Evolutionary conservation across 2,888 invertebrate species (phyloP).

Genomic region (Atherix ibis): DNA sequence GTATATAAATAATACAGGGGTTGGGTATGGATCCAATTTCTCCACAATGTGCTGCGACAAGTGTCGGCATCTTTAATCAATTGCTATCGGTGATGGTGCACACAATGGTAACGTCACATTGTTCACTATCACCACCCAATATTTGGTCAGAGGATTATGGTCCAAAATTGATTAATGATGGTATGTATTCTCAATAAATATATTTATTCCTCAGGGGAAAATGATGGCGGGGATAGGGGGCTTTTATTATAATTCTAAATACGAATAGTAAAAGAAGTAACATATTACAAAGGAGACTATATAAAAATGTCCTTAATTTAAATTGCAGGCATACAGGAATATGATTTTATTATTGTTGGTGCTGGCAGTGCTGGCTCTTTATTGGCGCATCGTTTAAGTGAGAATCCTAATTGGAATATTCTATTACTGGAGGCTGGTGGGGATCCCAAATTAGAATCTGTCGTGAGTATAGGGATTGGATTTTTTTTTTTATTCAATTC

Average conservation of each 20-base stretch:
- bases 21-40: no score
- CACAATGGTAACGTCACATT: slow-evolving; percentile 4
- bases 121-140: slow-evolving; percentile 1
- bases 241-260: no score
- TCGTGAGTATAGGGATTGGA: no score
- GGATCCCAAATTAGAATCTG: background rate
- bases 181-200: slow-evolving; percentile 2
- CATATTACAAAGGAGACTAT: no score
- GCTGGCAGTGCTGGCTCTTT: slow-evolving; percentile 45
- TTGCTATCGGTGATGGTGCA: slow-evolving; percentile 41
- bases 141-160: slow-evolving; percentile 16
- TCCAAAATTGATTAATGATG: slow-evolving; percentile 5
- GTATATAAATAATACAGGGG: no score
- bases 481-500: no score
- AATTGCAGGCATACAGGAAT: slow-evolving; percentile 18
- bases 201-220: no score
- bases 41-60: slow-evolving; percentile 17
- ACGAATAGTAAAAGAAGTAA: no score
- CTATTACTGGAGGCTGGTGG: slow-evolving; percentile 74
- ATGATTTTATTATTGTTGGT: slow-evolving; percentile 35
- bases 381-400: slow-evolving; percentile 66
- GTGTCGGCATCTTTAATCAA: slow-evolving; percentile 22
- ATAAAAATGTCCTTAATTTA: no score
- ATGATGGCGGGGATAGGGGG: no score
- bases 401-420: slow-evolving; percentile 64